Percentiles rank a stretch among this genome's conserved stretches.
phyloP scores from a whole-genome alignment of 37 sponge, comb jelly and placozoan genomes.

The Ephydatia muelleri region DNA sequence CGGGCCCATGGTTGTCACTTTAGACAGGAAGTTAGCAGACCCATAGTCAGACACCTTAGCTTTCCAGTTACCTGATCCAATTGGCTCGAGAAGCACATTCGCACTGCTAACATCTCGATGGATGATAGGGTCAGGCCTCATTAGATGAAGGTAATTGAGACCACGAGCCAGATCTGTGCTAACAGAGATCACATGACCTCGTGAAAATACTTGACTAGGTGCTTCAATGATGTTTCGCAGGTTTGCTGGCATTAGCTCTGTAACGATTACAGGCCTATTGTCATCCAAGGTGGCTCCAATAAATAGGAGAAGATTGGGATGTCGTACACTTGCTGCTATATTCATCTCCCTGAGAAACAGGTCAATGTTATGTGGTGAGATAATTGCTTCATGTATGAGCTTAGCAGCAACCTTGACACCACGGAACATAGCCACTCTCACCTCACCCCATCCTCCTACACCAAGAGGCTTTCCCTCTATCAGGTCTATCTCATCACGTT shows the following conservation, averaged over 20 bases:
- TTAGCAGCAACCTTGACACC: slow-evolving; percentile 56
- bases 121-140: slow-evolving; percentile 55
- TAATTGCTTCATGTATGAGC: slow-evolving; percentile 25
- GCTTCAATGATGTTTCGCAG: slow-evolving; percentile 16
- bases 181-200: slow-evolving; percentile 8
- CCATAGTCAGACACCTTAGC: slow-evolving; percentile 70
- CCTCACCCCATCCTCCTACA: slow-evolving; percentile 50
- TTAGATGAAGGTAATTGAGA: slow-evolving; percentile 49
- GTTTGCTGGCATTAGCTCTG: slow-evolving; percentile 62
- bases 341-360: slow-evolving; percentile 56
- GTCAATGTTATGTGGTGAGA: slow-evolving; percentile 36
- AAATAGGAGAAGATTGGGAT: slow-evolving; percentile 61
- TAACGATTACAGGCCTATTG: slow-evolving; percentile 36
- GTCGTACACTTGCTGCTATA: slow-evolving; percentile 41
- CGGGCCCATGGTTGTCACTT: slow-evolving; percentile 14
- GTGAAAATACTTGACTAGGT: slow-evolving; percentile 8
- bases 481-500: neutral
- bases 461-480: slow-evolving; percentile 12
- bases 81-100: slow-evolving; percentile 44
- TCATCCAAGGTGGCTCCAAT: slow-evolving; percentile 29
- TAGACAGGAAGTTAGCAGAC: slow-evolving; percentile 54
- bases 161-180: slow-evolving; percentile 40
- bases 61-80: slow-evolving; percentile 8
- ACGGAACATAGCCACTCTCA: slow-evolving; percentile 38
- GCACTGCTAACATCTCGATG: slow-evolving; percentile 72